Evolutionary conservation across 2,113 vertebrate genomes (phyloP), one percentile per base, ranked within the genome.

Genomic region (Agapornis roseicollis): DNA sequence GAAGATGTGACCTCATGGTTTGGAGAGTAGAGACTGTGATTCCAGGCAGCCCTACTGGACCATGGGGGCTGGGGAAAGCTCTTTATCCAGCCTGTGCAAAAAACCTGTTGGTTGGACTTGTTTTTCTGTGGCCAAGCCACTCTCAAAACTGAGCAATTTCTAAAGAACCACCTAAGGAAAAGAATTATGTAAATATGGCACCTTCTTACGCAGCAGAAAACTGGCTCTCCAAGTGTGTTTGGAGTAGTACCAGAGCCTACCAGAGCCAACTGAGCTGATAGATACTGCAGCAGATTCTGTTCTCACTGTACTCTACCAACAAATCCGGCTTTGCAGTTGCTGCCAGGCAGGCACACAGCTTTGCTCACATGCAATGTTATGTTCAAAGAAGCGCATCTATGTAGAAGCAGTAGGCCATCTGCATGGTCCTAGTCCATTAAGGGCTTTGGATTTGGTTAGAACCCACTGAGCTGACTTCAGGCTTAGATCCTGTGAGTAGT

Each of bases 191-290:
- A 88, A 82, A 73, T 53, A 73, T 1, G 10, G 46, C 39, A 46
- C 35, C 46, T 87, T 85, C 66, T 83, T 85, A 77, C 58, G 80
- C 81, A 78, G 65, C 80, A 95, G 68, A 83, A 94, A 70, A 82
- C 19, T 50, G 33, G 31, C 35, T 88, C 37, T 37, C 12, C 7
- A 2, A 13, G 44, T 9, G 11, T 22, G 18, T 80, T 58, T 41
- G 9, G 46, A 92, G 44, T 46, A 39, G 18, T 69, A 77, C 12
- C n/a, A n/a, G n/a, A n/a, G n/a, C n/a, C n/a, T n/a, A n/a, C n/a
- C 23, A 49, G 78, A 93, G 80, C 47, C 73, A 89, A 24, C 31
- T 16, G 71, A 70, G 64, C 61, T 0, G 6, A 58, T n/a, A 73
- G 50, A 66, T 1, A 10, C 60, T 17, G 17, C 52, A 78, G 17